A percentile compares a stretch with the other conserved stretches of the same genome.
Evolutionary conservation across 1,140 invertebrate species (phyloP).

Genomic region (Ditylenchus dipsaci): DNA sequence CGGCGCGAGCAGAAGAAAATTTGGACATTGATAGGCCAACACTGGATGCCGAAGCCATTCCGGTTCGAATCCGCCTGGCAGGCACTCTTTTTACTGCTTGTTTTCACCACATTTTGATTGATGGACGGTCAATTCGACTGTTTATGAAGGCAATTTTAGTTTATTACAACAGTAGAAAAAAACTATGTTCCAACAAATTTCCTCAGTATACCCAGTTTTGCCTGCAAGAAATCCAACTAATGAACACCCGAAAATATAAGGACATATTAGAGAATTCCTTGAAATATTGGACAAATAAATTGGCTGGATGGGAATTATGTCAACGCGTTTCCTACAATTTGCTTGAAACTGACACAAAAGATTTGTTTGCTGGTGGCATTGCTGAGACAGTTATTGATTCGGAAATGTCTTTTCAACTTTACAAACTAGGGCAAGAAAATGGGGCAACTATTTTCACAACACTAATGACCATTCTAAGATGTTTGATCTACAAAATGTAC

Average conservation of each 20-base stretch:
- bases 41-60: not conserved
- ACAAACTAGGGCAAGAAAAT: not conserved
- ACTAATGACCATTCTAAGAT: slow-evolving; percentile 1
- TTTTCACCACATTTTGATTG: not conserved
- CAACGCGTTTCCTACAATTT: not conserved
- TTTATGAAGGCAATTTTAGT: not conserved
- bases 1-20: not conserved
- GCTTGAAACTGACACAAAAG: not conserved
- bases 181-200: not conserved
- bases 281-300: not conserved
- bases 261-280: not conserved
- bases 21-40: not conserved
- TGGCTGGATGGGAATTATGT: not conserved
- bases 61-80: not conserved
- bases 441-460: not conserved
- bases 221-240: not conserved
- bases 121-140: not conserved
- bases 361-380: not conserved
- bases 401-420: not conserved
- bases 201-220: not conserved
- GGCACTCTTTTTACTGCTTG: not conserved
- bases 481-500: slow-evolving; percentile 25
- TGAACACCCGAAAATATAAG: not conserved
- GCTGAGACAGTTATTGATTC: not conserved
- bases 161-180: not conserved